Conservation (phyloP, 2,113 vertebrate species). For the Aegithalos caudatus region DNA sequence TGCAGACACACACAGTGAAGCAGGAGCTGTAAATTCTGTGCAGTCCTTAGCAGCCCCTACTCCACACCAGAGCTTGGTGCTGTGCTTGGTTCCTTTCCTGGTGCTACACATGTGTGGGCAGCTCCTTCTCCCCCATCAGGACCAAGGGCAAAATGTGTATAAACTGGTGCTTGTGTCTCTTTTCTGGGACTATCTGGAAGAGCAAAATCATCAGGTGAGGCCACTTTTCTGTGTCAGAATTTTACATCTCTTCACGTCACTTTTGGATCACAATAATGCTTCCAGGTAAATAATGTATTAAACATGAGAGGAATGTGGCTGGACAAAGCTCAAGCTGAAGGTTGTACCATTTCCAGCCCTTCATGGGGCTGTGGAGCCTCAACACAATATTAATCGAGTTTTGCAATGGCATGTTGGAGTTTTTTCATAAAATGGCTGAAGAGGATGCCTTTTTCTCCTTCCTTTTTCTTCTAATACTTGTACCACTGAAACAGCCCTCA, state of each 20-base stretch:
- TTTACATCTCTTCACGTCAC: not conserved
- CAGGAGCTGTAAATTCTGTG: not conserved
- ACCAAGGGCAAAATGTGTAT: not conserved
- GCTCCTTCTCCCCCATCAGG: rapidly evolving
- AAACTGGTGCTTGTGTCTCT: not conserved
- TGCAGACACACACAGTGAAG: not conserved
- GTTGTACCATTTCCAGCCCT: not conserved
- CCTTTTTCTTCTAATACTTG: not conserved
- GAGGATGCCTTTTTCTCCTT: not conserved
- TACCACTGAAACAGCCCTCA: not conserved
- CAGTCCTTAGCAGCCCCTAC: not conserved
- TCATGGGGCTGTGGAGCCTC: not conserved
- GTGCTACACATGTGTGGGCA: rapidly evolving
- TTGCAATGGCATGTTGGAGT: not conserved
- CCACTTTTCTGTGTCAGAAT: not conserved
- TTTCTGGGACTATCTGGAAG: not conserved
- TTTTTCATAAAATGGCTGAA: constrained; percentile 19
- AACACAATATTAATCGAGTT: not conserved
- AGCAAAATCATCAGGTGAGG: not conserved
- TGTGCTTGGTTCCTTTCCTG: not conserved
- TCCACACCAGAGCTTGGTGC: not conserved
- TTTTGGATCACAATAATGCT: not conserved
- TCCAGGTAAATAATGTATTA: not conserved
- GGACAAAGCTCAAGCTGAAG: not conserved
- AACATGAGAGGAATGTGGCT: rapidly evolving